phyloP scores from a whole-genome alignment of 2,113 vertebrate species.

The Bettongia penicillata region DNA sequence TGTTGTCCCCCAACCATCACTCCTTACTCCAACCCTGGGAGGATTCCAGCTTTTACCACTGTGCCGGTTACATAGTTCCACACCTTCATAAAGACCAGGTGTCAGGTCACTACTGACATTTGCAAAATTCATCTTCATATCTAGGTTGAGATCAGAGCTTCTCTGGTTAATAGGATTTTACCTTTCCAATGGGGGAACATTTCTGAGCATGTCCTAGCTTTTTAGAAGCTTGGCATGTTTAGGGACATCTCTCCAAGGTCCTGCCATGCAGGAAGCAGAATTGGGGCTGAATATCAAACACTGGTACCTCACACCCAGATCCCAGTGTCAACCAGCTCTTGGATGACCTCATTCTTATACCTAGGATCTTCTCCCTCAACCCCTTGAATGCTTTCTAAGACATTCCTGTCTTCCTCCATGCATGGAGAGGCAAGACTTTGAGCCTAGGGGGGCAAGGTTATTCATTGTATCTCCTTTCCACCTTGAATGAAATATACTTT shows the following conservation, averaged over 20 bases:
- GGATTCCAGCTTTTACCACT: background rate
- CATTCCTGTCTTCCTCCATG: background rate
- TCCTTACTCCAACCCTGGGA: fast-evolving
- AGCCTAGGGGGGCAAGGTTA: too few species aligned
- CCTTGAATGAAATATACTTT: background rate
- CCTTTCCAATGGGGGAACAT: background rate
- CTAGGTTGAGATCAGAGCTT: background rate
- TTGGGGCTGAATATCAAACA: background rate
- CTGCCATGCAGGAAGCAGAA: background rate
- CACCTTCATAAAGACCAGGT: background rate
- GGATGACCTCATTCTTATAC: background rate
- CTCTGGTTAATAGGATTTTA: background rate
- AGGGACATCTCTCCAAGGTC: background rate
- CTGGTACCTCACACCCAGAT: background rate
- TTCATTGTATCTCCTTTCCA: background rate
- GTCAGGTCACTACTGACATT: background rate
- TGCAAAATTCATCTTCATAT: background rate
- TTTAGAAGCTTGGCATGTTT: background rate
- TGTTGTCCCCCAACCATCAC: background rate
- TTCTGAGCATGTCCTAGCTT: background rate
- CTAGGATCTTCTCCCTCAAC: background rate
- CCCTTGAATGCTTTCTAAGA: background rate
- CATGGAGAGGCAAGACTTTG: background rate
- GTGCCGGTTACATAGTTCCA: too few species aligned
- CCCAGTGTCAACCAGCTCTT: background rate